A percentile compares a stretch with the other conserved stretches of the same genome.
phyloP scores from a whole-genome alignment of 2,113 vertebrate species.

The Sigmodon hispidus region DNA sequence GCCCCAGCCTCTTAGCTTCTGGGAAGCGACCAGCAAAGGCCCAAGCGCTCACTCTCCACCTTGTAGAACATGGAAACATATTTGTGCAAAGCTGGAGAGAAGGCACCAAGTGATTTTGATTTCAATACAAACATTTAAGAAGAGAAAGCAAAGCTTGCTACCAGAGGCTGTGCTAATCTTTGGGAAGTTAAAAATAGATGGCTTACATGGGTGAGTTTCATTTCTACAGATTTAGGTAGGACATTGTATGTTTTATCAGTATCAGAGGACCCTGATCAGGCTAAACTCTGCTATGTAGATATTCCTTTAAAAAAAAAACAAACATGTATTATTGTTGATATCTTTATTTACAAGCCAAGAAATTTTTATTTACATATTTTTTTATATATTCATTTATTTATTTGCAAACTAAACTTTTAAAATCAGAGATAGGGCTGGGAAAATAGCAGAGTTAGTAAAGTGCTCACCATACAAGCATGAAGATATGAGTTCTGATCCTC shows the following conservation, averaged over 20 bases:
- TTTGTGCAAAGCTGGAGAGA: not conserved
- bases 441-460: not conserved
- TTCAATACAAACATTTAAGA: constrained; percentile 33
- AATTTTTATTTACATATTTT: not conserved
- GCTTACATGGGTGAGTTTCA: not conserved
- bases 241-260: not conserved
- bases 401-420: constrained; percentile 16
- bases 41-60: not conserved
- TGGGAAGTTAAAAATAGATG: constrained; percentile 29
- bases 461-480: not conserved
- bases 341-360: constrained; percentile 6
- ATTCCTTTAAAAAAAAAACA: not conserved
- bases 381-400: not conserved
- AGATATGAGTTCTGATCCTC: not conserved
- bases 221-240: not conserved
- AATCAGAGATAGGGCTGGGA: not conserved
- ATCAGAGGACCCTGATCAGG: not conserved
- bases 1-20: not conserved
- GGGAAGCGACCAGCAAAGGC: not conserved
- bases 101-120: constrained; percentile 1
- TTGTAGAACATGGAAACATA: not conserved
- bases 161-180: not conserved
- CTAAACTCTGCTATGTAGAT: not conserved
- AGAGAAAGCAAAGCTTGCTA: not conserved
- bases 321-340: not conserved